Percentiles rank a stretch among this genome's conserved stretches.
Evolutionary conservation across 2,888 invertebrate species (phyloP).

Genomic region (Melieria crassipennis): DNA sequence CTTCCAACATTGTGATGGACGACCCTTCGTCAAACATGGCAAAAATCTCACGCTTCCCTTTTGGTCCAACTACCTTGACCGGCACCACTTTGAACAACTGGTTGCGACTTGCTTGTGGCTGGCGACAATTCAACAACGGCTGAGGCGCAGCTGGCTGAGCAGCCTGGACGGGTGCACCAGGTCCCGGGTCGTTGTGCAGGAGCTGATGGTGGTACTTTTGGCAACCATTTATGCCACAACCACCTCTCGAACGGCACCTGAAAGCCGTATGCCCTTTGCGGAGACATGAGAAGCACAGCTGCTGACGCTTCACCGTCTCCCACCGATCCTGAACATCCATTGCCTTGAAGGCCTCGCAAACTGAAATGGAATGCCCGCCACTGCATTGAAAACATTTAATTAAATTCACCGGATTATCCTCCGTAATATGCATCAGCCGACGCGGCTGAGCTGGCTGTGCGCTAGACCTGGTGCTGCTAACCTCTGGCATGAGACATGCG

Average conservation of each 20-base stretch:
- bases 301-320: not conserved
- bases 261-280: slow-evolving; percentile 22
- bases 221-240: slow-evolving; percentile 17
- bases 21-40: slow-evolving; percentile 40
- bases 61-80: slow-evolving; percentile 18
- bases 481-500: slow-evolving; percentile 25
- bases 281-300: slow-evolving; percentile 23
- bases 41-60: slow-evolving; percentile 1
- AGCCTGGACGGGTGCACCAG: too few species aligned
- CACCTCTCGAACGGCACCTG: slow-evolving; percentile 5
- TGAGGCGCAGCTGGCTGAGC: not conserved
- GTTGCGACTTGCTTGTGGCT: not conserved
- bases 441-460: too few species aligned
- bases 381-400: slow-evolving; percentile 7
- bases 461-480: too few species aligned
- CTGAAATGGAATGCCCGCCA: not conserved
- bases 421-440: too few species aligned
- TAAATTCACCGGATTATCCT: too few species aligned
- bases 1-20: slow-evolving; percentile 37
- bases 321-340: slow-evolving; percentile 1
- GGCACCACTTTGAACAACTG: slow-evolving; percentile 13
- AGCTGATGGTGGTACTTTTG: slow-evolving; percentile 10
- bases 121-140: slow-evolving; percentile 4
- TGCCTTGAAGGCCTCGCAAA: slow-evolving; percentile 6
- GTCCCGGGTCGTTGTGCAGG: not conserved